Evolutionary conservation across 2,888 invertebrate species (phyloP).

Genomic region (Eudemis profundana): DNA sequence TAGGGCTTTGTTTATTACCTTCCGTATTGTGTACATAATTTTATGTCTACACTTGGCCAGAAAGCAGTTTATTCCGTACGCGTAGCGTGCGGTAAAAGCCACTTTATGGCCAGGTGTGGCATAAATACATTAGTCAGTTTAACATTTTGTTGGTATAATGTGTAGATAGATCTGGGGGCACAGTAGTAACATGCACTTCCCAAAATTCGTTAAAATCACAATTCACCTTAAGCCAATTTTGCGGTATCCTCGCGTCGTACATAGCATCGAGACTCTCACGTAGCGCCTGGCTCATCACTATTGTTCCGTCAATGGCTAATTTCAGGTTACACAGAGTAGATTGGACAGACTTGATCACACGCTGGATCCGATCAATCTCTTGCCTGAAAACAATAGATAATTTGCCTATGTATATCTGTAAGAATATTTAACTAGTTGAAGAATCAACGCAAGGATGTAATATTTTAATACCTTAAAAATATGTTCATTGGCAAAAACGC

Average conservation of each 20-base stretch:
- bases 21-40: no score
- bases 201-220: not conserved
- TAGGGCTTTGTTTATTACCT: no score
- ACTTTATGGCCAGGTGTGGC: no score
- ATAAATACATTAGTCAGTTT: no score
- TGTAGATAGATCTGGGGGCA: no score
- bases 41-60: no score
- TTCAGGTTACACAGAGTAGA: slow-evolving; percentile 94
- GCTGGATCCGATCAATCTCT: slow-evolving; percentile 93
- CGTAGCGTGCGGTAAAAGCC: no score
- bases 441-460: not conserved
- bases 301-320: slow-evolving; percentile 98
- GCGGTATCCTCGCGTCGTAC: slow-evolving; percentile 98
- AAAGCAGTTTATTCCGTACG: no score
- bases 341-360: slow-evolving; percentile 92
- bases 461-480: slow-evolving; percentile 90
- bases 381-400: slow-evolving; percentile 78
- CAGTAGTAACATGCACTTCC: not conserved
- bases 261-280: slow-evolving; percentile 96
- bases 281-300: slow-evolving; percentile 97
- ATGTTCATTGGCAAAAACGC: slow-evolving; percentile 98
- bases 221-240: slow-evolving; percentile 93
- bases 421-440: not conserved
- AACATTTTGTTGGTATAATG: no score
- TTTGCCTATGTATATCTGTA: not conserved